Evolutionary conservation across 2,113 vertebrate species (phyloP).

Genomic region (Caracal caracal): DNA sequence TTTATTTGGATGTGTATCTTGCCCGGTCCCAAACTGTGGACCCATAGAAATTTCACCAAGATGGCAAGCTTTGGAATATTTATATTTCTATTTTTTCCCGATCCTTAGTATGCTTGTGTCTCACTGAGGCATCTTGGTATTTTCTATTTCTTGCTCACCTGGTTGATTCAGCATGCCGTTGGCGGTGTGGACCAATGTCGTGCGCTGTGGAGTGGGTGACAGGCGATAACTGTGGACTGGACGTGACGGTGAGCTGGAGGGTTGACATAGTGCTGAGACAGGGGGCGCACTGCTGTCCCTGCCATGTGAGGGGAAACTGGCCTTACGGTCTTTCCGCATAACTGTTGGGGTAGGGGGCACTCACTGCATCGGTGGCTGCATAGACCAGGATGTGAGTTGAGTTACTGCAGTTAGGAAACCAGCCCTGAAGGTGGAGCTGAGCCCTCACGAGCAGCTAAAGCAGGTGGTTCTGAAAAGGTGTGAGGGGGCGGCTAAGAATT

Average conservation of each 20-base stretch:
- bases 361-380: no score
- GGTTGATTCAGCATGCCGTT: no score
- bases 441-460: not conserved
- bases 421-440: not conserved
- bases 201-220: not conserved
- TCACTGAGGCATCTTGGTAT: not conserved
- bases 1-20: not conserved
- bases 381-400: not conserved
- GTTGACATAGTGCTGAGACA: accelerated
- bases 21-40: not conserved
- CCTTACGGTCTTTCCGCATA: not conserved
- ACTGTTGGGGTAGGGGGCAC: no score
- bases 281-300: not conserved
- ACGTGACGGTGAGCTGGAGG: no score
- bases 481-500: no score
- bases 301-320: not conserved
- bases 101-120: not conserved
- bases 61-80: no score
- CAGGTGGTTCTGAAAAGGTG: not conserved
- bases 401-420: no score
- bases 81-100: not conserved
- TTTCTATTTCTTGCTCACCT: not conserved
- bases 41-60: not conserved
- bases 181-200: accelerated
- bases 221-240: not conserved